Conservation (phyloP, 2,888 invertebrate species). For the Microctonus hyperodae region DNA sequence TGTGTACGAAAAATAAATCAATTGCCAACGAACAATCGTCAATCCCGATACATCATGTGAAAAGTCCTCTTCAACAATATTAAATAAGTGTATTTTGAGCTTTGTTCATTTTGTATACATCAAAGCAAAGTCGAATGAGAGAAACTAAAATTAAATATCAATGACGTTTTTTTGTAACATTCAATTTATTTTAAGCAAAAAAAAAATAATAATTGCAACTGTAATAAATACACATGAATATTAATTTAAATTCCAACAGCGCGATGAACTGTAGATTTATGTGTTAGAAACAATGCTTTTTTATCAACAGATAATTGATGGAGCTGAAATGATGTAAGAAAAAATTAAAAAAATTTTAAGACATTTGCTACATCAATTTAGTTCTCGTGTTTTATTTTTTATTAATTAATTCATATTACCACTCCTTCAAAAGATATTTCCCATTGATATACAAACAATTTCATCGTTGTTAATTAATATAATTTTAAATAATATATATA, state of each 20-base stretch:
- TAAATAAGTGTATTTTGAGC: background rate
- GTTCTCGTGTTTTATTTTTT: conserved; percentile 37
- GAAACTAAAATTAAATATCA: background rate
- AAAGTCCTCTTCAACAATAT: background rate
- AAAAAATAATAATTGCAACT: background rate
- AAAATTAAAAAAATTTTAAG: conserved; percentile 43
- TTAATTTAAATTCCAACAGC: background rate
- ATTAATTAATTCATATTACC: background rate
- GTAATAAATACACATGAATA: background rate
- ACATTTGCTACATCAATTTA: conserved; percentile 45
- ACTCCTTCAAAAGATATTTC: background rate
- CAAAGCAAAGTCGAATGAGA: background rate
- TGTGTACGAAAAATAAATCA: background rate
- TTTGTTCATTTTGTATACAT: background rate
- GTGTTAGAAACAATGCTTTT: conserved; percentile 19
- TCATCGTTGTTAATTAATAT: background rate
- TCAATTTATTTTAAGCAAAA: background rate
- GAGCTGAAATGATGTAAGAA: conserved; percentile 16
- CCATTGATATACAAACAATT: background rate
- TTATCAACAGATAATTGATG: conserved; percentile 1
- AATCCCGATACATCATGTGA: background rate
- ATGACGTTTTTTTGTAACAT: no score
- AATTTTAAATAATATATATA: background rate
- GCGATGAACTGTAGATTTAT: conserved; percentile 1
- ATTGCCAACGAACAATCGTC: background rate